Conservation (phyloP, 2,797 vertebrate species). For the Sciurus vulgaris region DNA sequence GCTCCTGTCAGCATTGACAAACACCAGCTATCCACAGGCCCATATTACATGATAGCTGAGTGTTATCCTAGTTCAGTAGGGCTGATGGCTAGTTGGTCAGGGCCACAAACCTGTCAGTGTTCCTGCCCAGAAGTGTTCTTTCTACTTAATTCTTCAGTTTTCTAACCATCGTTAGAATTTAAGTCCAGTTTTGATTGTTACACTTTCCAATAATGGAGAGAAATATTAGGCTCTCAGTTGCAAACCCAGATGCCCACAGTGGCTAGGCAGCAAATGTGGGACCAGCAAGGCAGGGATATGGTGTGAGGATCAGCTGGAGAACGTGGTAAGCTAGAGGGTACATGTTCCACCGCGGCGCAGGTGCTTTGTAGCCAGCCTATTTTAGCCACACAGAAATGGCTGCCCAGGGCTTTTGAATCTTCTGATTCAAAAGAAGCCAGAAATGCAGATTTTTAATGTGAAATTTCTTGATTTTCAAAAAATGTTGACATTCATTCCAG, state of each 20-base stretch:
- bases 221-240: neutral
- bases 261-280: neutral
- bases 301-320: neutral
- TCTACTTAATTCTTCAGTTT: neutral
- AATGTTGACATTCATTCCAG: neutral
- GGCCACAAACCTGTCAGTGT: neutral
- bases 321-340: rapidly evolving
- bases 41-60: neutral
- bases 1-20: neutral
- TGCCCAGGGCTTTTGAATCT: neutral
- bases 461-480: constrained; percentile 44
- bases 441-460: constrained; percentile 53
- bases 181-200: neutral
- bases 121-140: neutral
- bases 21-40: neutral
- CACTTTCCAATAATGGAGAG: neutral
- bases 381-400: neutral
- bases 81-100: neutral
- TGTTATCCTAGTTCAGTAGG: neutral
- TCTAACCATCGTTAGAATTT: neutral
- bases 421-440: constrained; percentile 63
- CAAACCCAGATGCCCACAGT: neutral
- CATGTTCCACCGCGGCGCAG: rapidly evolving
- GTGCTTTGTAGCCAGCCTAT: neutral
- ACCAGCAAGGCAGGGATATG: neutral